phyloP scores from a whole-genome alignment of 2,113 vertebrate species.

The Albula glossodonta region DNA sequence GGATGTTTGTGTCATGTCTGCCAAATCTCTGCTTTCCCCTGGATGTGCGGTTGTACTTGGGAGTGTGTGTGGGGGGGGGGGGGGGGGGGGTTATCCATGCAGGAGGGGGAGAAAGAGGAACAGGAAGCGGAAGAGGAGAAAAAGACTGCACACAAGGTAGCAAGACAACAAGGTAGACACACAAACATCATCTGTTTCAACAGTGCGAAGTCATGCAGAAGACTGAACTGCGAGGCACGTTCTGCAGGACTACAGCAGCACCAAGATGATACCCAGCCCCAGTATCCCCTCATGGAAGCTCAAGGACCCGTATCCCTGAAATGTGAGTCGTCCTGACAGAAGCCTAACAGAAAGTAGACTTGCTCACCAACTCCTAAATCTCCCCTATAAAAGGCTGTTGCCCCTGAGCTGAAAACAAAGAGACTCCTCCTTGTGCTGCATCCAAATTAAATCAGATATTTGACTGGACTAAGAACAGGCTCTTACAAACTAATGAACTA shows the following conservation, averaged over 20 bases:
- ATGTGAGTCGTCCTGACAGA: not conserved
- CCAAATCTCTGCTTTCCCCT: not conserved
- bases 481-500: not conserved
- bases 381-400: not conserved
- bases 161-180: not conserved
- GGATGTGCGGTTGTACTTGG: not conserved
- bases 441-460: not conserved
- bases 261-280: not conserved
- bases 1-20: not conserved
- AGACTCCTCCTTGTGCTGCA: not conserved
- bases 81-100: not conserved
- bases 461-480: not conserved
- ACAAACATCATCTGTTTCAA: not conserved
- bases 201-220: conserved; percentile 1
- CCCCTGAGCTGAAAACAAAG: not conserved
- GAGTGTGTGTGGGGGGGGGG: too few species aligned
- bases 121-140: not conserved
- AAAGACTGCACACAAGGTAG: not conserved
- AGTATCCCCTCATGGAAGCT: not conserved
- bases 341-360: not conserved
- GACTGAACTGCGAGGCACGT: not conserved
- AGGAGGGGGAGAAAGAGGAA: not conserved
- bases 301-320: not conserved
- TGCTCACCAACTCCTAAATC: not conserved
- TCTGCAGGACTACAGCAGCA: not conserved